These are phyloP conservation scores for Drosophila fuyamai DNA, from an alignment of 1,140 invertebrate species.

Conservation along the genomic window DNA sequence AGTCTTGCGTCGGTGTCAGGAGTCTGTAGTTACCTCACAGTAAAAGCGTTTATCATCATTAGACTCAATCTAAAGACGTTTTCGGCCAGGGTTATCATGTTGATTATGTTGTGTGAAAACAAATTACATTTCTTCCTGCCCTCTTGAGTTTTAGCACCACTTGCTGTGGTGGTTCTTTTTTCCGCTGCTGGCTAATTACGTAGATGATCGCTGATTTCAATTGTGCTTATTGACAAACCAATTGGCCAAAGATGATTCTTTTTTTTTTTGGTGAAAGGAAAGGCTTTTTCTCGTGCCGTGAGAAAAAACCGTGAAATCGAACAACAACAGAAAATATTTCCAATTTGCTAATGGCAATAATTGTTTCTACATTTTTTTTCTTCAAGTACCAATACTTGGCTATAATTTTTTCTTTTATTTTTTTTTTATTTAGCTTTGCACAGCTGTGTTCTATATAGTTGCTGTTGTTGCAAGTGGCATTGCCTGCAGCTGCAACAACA, in stretches of 20 bases:
- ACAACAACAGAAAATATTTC: slow-evolving; percentile 54
- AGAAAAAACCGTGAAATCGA: slow-evolving; percentile 71
- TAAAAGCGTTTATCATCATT: slow-evolving; percentile 85
- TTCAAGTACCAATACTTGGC: slow-evolving; percentile 43
- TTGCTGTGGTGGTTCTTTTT: slow-evolving; percentile 37
- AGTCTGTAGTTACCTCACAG: slow-evolving; percentile 83
- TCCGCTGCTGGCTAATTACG: slow-evolving; percentile 70
- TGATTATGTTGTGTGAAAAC: slow-evolving; percentile 85
- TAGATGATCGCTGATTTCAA: slow-evolving; percentile 71
- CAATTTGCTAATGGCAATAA: slow-evolving; percentile 74
- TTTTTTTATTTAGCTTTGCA: slow-evolving; percentile 17
- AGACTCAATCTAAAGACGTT: slow-evolving; percentile 85
- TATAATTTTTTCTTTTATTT: slow-evolving; percentile 38
- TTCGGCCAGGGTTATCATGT: slow-evolving; percentile 83
- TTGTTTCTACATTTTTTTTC: slow-evolving; percentile 49
- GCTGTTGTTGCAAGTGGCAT: slow-evolving; percentile 59
- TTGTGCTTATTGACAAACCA: slow-evolving; percentile 78
- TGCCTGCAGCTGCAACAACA: slow-evolving; percentile 70
- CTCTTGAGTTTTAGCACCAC: slow-evolving; percentile 68
- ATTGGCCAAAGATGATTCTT: slow-evolving; percentile 52
- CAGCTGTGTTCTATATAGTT: slow-evolving; percentile 78
- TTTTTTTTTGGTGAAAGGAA: slow-evolving; percentile 69
- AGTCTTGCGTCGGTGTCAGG: slow-evolving; percentile 73
- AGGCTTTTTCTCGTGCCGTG: slow-evolving; percentile 52
- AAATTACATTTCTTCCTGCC: slow-evolving; percentile 81